Evolutionary conservation across 2,888 invertebrate genomes (phyloP), one percentile per base, ranked within the genome.

Genomic region (Caenorhabditis sp.): DNA sequence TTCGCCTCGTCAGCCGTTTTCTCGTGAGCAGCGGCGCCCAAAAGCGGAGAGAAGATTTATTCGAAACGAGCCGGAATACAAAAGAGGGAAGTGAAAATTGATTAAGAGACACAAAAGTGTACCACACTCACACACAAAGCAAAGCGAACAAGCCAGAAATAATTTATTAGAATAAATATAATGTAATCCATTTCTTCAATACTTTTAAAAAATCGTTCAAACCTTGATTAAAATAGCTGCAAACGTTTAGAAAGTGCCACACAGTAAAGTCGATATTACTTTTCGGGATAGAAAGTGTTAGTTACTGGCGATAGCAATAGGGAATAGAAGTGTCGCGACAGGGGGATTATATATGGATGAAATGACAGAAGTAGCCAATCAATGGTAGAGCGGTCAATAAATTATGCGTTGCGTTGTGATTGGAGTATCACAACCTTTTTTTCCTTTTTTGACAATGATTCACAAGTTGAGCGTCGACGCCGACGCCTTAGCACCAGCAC

Each of bases 401-500:
- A 71, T 71, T 71, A 71, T 61, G 71, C 71, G 55, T n/a, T n/a
- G n/a, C n/a, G 30, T 37, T 59, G 68, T 53, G 53, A 71, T 71
- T 46, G 24, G 27, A 32, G 26, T 24, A 45, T 66, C 74, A 74
- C 66, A 74, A 74, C 74, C 74, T 35, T 59, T 39, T 43, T 45
- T 26, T 39, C 26, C n/a, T 4, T 26, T 22, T 72, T 39, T 30
- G n/a, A n/a, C 9, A 9, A 7, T 35, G 20, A 4, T 5, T 7
- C 20, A 11, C 2, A 22, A 20, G 22, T 22, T 3, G 24, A 41
- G 9, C 5, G 24, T 24, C 27, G 32, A 22, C 15, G 7, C 13
- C 24, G 15, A 24, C 13, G 0, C 17, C n/a, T 79, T 75, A 89
- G 74, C 89, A 89, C 88, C 88, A 89, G 72, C 89, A 89, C 17